A percentile compares a stretch with the other conserved stretches of the same genome.
phyloP scores from a whole-genome alignment of 2,113 vertebrate species.

The Amblyornis subalaris region DNA sequence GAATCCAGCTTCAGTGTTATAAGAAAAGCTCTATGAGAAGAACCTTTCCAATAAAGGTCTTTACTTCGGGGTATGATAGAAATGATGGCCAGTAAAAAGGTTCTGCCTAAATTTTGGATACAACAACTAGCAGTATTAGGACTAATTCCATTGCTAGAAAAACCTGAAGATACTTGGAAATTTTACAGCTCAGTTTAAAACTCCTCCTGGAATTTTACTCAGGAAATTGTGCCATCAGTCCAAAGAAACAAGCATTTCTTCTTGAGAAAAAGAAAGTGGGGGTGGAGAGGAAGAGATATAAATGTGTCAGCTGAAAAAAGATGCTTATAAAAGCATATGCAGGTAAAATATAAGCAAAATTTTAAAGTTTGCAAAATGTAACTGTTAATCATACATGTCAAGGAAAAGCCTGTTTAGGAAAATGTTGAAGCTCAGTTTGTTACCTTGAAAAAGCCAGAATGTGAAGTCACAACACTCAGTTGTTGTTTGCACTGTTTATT shows the following conservation, averaged over 20 bases:
- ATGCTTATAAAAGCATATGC: rapidly evolving
- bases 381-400: neutral
- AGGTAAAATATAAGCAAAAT: neutral
- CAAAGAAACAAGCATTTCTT: neutral
- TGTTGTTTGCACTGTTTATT: neutral
- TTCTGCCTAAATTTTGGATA: neutral
- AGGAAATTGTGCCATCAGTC: neutral
- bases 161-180: neutral
- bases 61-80: neutral
- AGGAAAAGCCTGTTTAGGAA: neutral
- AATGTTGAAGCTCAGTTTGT: neutral
- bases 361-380: neutral
- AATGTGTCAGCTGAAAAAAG: neutral
- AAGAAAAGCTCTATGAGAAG: neutral
- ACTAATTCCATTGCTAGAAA: neutral
- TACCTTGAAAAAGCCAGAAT: neutral
- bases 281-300: neutral
- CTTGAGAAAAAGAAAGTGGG: neutral
- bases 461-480: neutral
- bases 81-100: neutral
- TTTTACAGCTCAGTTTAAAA: neutral
- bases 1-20: neutral
- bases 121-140: neutral
- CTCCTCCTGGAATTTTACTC: neutral
- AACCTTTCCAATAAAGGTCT: neutral